These are phyloP conservation scores for Diploptera punctata DNA, from an alignment of 2,888 invertebrate genomes.

Conservation along the genomic window DNA sequence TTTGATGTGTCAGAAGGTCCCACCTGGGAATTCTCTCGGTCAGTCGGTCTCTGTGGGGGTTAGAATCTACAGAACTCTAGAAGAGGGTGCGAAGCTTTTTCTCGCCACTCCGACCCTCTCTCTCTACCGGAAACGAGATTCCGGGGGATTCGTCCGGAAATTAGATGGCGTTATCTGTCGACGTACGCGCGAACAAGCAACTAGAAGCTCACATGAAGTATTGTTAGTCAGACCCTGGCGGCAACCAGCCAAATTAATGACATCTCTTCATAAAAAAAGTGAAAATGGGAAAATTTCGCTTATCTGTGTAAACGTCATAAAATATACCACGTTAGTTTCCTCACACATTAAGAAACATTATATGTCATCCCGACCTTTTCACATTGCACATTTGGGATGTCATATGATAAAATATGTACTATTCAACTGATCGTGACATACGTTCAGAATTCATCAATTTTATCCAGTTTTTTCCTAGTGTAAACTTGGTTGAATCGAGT, in stretches of 20 bases:
- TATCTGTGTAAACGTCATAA: too few species aligned
- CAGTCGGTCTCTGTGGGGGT: neutral
- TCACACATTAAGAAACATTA: too few species aligned
- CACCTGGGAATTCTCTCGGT: neutral
- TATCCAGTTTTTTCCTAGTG: too few species aligned
- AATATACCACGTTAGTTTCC: too few species aligned
- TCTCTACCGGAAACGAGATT: conserved; percentile 35
- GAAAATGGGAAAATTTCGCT: neutral
- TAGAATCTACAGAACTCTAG: neutral
- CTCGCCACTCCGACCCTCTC: neutral
- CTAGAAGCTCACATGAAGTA: neutral
- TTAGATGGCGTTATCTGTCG: conserved; percentile 21
- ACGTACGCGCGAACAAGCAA: neutral
- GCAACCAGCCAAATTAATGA: neutral
- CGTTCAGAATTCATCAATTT: too few species aligned
- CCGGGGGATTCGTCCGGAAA: conserved; percentile 37
- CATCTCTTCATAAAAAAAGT: too few species aligned
- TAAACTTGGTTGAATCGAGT: too few species aligned
- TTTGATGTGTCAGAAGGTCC: too few species aligned
- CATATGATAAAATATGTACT: too few species aligned
- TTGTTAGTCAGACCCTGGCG: neutral
- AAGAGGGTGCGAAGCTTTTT: neutral
- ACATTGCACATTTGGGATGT: too few species aligned
- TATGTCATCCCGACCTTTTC: too few species aligned
- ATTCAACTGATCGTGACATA: too few species aligned